A percentile compares a stretch with the other conserved stretches of the same genome.
Evolutionary conservation across 2,113 vertebrate genomes (phyloP).

Genomic region (Thalassoma bifasciatum): DNA sequence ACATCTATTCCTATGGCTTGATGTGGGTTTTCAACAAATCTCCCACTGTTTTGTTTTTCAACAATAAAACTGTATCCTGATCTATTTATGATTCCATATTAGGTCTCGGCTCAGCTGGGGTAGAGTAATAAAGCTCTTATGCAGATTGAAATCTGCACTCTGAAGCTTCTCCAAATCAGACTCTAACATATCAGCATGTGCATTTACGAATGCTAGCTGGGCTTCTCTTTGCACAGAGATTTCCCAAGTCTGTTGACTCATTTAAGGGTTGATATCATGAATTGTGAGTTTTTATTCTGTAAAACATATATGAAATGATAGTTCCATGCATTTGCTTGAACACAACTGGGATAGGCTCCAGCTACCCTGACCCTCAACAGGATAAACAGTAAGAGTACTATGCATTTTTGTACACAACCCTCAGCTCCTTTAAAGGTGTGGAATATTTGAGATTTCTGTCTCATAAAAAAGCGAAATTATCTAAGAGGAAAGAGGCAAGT

Average conservation of each 20-base stretch:
- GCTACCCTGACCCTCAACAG: no score
- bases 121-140: background rate
- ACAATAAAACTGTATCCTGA: no score
- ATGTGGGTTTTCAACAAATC: background rate
- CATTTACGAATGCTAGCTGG: background rate
- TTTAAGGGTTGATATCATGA: background rate
- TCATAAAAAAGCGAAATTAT: no score
- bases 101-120: background rate
- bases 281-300: no score
- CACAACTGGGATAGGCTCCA: no score
- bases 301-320: no score
- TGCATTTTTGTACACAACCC: no score
- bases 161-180: background rate
- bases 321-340: no score
- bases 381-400: no score
- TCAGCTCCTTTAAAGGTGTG: no score
- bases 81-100: background rate
- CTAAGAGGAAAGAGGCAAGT: no score
- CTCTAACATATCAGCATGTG: background rate
- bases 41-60: background rate
- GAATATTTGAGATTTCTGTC: no score
- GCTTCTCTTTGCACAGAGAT: background rate
- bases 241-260: background rate
- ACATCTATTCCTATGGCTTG: background rate
- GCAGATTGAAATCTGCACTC: slow-evolving; percentile 1